Percentiles rank a stretch among this genome's conserved stretches.
Evolutionary conservation across 53 echinoderm and acorn worm species (phyloP).

Genomic region (Pentamera pediparva): DNA sequence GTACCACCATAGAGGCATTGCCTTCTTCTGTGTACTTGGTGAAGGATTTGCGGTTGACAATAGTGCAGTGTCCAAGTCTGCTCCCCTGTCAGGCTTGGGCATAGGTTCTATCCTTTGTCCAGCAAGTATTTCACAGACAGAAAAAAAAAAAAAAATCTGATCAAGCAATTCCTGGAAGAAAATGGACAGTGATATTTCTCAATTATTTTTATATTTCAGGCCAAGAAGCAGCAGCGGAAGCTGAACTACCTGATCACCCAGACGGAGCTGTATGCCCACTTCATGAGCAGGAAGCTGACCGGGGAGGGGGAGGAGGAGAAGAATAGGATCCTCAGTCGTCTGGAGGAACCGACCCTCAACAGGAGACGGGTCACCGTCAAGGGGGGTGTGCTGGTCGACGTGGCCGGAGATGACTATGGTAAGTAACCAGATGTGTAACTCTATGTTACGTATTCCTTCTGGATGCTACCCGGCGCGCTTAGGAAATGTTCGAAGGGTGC

Average conservation of each 20-base stretch:
- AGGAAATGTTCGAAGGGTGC: not conserved
- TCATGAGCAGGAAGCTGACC: conserved; percentile 97
- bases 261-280: conserved; percentile 97
- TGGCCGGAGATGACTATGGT: conserved; percentile 97
- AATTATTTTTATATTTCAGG: conserved; percentile 33
- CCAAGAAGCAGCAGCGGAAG: conserved; percentile 86
- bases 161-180: no score
- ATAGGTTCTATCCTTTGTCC: no score
- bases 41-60: no score
- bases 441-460: no score
- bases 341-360: conserved; percentile 75
- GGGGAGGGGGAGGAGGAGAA: conserved; percentile 80
- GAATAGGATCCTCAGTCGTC: conserved; percentile 74
- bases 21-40: no score
- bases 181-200: not conserved
- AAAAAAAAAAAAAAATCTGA: no score
- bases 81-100: no score
- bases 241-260: conserved; percentile 98
- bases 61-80: no score
- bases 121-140: no score
- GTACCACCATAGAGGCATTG: no score
- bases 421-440: no score
- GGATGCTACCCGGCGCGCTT: not conserved
- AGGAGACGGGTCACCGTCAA: conserved; percentile 65
- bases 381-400: conserved; percentile 84